Conservation (phyloP, 2,888 invertebrate genomes). For the Monochamus alternatus region DNA sequence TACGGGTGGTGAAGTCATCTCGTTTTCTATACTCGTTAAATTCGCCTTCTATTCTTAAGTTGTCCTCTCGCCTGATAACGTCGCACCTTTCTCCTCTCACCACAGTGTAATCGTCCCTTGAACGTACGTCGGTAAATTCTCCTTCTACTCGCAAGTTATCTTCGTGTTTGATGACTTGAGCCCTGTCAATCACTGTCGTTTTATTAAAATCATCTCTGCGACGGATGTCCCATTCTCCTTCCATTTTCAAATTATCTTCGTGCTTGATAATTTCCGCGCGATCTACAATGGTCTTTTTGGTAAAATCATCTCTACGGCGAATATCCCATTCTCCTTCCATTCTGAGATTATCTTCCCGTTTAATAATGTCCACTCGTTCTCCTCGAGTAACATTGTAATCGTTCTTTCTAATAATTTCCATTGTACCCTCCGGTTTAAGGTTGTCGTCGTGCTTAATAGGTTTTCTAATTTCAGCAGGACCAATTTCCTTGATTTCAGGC, state of each 20-base stretch:
- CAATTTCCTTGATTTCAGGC: slow-evolving; percentile 68
- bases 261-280: slow-evolving; percentile 76
- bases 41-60: slow-evolving; percentile 80
- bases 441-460: slow-evolving; percentile 72
- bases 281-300: slow-evolving; percentile 74
- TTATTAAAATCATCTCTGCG: slow-evolving; percentile 74
- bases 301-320: slow-evolving; percentile 71
- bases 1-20: slow-evolving; percentile 76
- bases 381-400: slow-evolving; percentile 74
- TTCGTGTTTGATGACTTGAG: slow-evolving; percentile 76
- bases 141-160: slow-evolving; percentile 78
- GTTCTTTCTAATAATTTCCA: slow-evolving; percentile 72
- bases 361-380: slow-evolving; percentile 75
- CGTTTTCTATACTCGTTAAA: slow-evolving; percentile 72
- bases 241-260: slow-evolving; percentile 78
- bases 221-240: slow-evolving; percentile 65
- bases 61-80: slow-evolving; percentile 78
- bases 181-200: slow-evolving; percentile 72
- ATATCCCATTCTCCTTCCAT: slow-evolving; percentile 74
- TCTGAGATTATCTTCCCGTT: slow-evolving; percentile 70
- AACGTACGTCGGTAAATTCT: slow-evolving; percentile 58
- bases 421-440: slow-evolving; percentile 74
- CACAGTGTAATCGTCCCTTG: slow-evolving; percentile 73
- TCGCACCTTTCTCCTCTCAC: slow-evolving; percentile 78
- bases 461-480: slow-evolving; percentile 76